Evolutionary conservation across 2,888 invertebrate genomes (phyloP).

Genomic region (Nudaria mundana): DNA sequence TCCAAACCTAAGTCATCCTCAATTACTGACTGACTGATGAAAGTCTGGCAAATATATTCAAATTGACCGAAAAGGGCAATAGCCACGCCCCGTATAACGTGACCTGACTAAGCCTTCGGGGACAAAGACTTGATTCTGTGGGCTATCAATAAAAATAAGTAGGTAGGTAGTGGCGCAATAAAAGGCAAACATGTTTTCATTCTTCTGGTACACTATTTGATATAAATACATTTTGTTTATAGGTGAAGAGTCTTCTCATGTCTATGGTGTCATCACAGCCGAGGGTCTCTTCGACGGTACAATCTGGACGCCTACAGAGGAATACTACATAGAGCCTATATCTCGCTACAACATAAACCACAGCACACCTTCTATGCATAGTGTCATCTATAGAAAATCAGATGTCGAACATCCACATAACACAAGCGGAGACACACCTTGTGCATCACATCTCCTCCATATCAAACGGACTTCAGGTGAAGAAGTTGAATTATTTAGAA

Average conservation of each 20-base stretch:
- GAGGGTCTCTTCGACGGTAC: slow-evolving; percentile 95
- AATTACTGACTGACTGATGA: too few relatives aligned
- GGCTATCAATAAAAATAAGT: too few relatives aligned
- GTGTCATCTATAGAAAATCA: slow-evolving; percentile 90
- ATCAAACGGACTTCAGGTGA: slow-evolving; percentile 60
- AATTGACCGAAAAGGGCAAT: too few relatives aligned
- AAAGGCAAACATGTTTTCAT: too few relatives aligned
- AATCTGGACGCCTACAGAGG: slow-evolving; percentile 88
- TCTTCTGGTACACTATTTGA: too few relatives aligned
- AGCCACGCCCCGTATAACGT: too few relatives aligned
- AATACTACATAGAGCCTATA: slow-evolving; percentile 92
- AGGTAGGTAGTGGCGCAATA: too few relatives aligned
- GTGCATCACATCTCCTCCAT: slow-evolving; percentile 84
- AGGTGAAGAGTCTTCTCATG: slow-evolving; percentile 91
- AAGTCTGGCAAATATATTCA: too few relatives aligned
- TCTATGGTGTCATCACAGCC: slow-evolving; percentile 92
- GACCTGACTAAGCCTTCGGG: too few relatives aligned
- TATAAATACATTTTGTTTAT: slow-evolving; percentile 46
- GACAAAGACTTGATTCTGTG: too few relatives aligned
- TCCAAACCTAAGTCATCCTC: too few relatives aligned
- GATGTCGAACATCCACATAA: slow-evolving; percentile 84
- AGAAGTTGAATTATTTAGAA: slow-evolving; percentile 65
- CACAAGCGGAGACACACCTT: slow-evolving; percentile 59
- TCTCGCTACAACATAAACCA: slow-evolving; percentile 83
- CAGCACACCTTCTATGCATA: slow-evolving; percentile 86